phyloP scores from a whole-genome alignment of 2,888 invertebrate genomes.

The Antitype chi region DNA sequence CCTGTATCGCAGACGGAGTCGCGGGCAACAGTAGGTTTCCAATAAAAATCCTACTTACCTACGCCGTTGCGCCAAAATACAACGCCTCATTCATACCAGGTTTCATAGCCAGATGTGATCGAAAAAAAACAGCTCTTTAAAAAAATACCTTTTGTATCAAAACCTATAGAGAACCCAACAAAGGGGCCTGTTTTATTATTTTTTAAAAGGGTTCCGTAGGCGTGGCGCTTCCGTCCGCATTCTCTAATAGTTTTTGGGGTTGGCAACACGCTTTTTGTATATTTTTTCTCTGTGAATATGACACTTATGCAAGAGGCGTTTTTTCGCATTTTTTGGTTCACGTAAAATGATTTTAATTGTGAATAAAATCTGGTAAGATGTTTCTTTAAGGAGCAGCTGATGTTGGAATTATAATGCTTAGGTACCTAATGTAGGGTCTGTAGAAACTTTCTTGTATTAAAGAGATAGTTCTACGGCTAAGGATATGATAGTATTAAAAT shows the following conservation, averaged over 20 bases:
- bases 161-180: constrained; percentile 66
- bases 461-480: neutral
- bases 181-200: constrained; percentile 73
- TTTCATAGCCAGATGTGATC: constrained; percentile 63
- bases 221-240: constrained; percentile 76
- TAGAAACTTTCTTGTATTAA: neutral
- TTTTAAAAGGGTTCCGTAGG: constrained; percentile 81
- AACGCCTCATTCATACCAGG: constrained; percentile 30
- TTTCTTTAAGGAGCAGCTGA: constrained; percentile 41
- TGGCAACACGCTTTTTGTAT: constrained; percentile 67
- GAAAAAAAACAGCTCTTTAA: constrained; percentile 54
- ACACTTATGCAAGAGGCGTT: constrained; percentile 71
- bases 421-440: neutral
- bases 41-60: neutral
- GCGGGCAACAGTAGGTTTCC: neutral
- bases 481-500: neutral
- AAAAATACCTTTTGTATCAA: constrained; percentile 72
- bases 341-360: constrained; percentile 47
- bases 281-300: constrained; percentile 70
- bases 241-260: constrained; percentile 74
- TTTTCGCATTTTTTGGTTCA: constrained; percentile 59
- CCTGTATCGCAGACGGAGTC: too few species aligned
- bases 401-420: neutral
- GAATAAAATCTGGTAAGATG: constrained; percentile 4
- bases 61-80: constrained; percentile 4